phyloP scores from a whole-genome alignment of 1,140 invertebrate species.

The Saccostrea echinata region DNA sequence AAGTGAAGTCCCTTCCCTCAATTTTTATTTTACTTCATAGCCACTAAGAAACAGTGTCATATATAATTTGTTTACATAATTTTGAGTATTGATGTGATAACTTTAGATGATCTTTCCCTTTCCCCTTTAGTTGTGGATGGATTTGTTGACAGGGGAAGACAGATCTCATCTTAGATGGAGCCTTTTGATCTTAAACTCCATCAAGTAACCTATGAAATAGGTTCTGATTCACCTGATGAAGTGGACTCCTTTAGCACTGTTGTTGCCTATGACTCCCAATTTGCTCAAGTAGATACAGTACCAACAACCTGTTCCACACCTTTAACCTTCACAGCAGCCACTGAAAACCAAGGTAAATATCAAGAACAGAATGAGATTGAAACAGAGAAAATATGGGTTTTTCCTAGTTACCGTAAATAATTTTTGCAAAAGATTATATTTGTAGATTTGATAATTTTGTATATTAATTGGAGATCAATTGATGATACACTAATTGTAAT shows the following conservation, averaged over 20 bases:
- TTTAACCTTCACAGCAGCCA: neutral
- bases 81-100: too few relatives aligned
- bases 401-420: too few relatives aligned
- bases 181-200: conserved; percentile 75
- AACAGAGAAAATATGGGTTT: neutral
- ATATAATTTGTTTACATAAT: too few relatives aligned
- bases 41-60: too few relatives aligned
- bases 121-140: conserved; percentile 1
- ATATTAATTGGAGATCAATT: neutral
- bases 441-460: too few relatives aligned
- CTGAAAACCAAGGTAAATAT: conserved; percentile 18
- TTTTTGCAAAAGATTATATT: too few relatives aligned
- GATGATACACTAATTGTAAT: neutral
- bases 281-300: conserved; percentile 26
- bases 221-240: conserved; percentile 47
- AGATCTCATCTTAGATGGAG: conserved; percentile 70
- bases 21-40: too few relatives aligned
- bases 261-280: conserved; percentile 70
- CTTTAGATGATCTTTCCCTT: neutral
- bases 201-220: conserved; percentile 73
- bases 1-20: too few relatives aligned
- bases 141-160: neutral
- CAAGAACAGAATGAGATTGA: neutral
- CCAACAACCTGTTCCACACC: conserved; percentile 1
- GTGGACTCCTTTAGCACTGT: conserved; percentile 74